These are phyloP conservation scores for Thalassaphorura encarpata DNA, from an alignment of 1,140 invertebrate species.

Conservation along the genomic window DNA sequence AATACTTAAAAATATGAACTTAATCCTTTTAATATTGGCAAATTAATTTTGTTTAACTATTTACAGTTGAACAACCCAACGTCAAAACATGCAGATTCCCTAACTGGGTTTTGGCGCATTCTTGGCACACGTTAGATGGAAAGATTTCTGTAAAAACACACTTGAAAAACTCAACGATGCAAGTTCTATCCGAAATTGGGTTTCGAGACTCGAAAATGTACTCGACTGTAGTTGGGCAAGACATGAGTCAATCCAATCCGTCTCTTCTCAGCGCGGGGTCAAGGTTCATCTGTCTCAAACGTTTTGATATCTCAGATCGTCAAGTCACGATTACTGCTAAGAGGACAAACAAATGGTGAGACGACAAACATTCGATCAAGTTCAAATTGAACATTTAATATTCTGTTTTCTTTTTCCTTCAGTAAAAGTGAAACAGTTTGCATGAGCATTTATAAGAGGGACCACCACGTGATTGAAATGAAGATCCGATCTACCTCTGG, in stretches of 20 bases:
- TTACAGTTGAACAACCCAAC: conserved; percentile 34
- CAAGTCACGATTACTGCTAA: conserved; percentile 47
- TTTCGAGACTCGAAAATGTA: conserved; percentile 15
- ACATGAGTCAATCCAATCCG: conserved; percentile 3
- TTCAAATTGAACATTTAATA: conserved; percentile 1
- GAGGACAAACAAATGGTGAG: conserved; percentile 62
- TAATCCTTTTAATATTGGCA: conserved; percentile 61
- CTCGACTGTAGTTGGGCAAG: conserved; percentile 7
- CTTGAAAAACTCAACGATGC: background rate
- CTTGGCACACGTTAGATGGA: conserved; percentile 68
- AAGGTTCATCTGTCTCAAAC: conserved; percentile 19
- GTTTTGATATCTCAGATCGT: conserved; percentile 15
- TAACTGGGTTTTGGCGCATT: conserved; percentile 60
- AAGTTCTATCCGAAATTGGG: too few species aligned
- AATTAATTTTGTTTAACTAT: conserved; percentile 42
- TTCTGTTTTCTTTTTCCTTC: conserved; percentile 35
- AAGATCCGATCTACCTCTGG: conserved; percentile 23
- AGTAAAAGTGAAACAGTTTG: conserved; percentile 48
- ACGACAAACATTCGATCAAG: background rate
- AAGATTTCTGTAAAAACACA: conserved; percentile 52
- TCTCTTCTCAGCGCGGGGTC: conserved; percentile 19
- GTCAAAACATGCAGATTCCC: conserved; percentile 58
- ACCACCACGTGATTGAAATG: conserved; percentile 44
- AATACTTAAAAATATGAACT: conserved; percentile 51
- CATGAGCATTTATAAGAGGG: conserved; percentile 46